Base-by-base conservation (phyloP, 2,888 invertebrate genomes). In the Leptopterna dolabrata region DNA sequence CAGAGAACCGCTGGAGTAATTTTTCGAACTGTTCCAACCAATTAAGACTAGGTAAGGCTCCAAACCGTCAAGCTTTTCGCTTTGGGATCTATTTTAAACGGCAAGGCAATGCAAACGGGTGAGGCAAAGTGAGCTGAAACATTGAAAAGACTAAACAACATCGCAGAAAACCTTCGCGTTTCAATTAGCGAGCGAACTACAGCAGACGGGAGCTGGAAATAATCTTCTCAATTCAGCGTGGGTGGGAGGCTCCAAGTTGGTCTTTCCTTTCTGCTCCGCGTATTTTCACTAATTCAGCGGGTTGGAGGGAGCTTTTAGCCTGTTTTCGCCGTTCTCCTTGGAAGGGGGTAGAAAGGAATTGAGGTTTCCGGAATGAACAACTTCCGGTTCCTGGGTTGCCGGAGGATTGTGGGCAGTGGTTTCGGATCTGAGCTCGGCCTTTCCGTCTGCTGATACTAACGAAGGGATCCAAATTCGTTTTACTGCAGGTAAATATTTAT, bases 161-260 rank as follows among this genome's bases (percentile, higher is more conserved):
- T 24, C 24, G 63, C 63, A 63, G 63, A 63, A 19, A 45, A 63
- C 63, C 24, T 63, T 63, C 24, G 63, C 63, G 63, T 63, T 63
- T 63, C 63, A 63, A 63, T 63, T 63, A 63, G 63, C 63, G 63
- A 63, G 63, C 63, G 63, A 63, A 63, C 63, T 63, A 63, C 63
- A 63, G 13, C 63, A 63, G 63, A 63, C 63, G 55, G 55, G 55
- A 7, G 55, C 55, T 63, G 63, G 63, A 63, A 63, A 63, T 63
- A 63, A 63, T 63, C 63, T 63, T 63, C 63, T 63, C 63, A 63
- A 63, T 27, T 63, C 24, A 13, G 24, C 11, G 27, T 63, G 19
- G 63, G 63, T 9, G 19, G 55, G 55, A 9, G n/a, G 63, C 24
- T 24, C 6, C 19, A 11, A 63, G 63, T 24, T 63, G 24, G 24